Conservation (phyloP, 2,113 vertebrate species). For the Strix uralensis region DNA sequence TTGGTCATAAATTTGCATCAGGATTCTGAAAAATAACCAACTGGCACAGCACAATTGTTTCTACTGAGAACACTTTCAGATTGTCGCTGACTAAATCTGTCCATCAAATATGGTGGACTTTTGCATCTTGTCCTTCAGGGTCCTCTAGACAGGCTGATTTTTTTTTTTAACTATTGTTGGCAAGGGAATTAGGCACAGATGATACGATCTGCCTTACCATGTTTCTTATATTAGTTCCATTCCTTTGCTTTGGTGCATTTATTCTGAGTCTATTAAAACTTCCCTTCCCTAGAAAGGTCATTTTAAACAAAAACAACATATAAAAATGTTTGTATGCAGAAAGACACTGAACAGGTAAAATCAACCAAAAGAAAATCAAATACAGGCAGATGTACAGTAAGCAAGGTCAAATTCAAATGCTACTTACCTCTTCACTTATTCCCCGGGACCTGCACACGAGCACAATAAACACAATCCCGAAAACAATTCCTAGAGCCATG, state of each 20-base stretch:
- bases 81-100: background rate
- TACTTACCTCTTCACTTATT: conserved; percentile 80
- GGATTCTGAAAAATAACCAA: background rate
- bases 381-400: background rate
- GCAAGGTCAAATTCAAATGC: background rate
- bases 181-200: background rate
- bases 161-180: background rate
- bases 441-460: conserved; percentile 79
- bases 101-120: background rate
- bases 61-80: background rate
- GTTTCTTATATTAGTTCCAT: background rate
- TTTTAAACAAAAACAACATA: conserved; percentile 33
- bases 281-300: conserved; percentile 59
- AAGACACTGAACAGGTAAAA: background rate
- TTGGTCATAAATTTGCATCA: background rate
- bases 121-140: background rate
- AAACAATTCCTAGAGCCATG: conserved; percentile 83
- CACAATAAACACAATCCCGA: conserved; percentile 83
- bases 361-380: background rate
- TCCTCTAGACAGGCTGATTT: conserved; percentile 56
- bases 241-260: conserved; percentile 41
- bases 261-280: conserved; percentile 65
- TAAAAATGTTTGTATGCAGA: background rate
- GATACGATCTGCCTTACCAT: conserved; percentile 45
- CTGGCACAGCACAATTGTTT: background rate